Evolutionary conservation across 1,140 invertebrate species (phyloP).

Genomic region (Drosophila takahashii): DNA sequence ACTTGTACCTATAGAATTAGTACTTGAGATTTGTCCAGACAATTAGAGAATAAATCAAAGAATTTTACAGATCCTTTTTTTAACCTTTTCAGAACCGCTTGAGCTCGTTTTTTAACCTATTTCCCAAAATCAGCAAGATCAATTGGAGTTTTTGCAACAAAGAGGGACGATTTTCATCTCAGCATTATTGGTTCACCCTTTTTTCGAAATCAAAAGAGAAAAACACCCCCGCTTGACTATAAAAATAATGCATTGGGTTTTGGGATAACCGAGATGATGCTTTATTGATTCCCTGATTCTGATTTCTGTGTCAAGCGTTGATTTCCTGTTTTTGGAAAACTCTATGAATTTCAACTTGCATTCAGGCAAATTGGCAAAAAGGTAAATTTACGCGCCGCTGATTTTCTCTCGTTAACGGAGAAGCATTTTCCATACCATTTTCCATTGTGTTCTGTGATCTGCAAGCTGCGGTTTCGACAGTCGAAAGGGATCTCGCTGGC

Average conservation of each 20-base stretch:
- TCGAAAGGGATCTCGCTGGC: constrained; percentile 35
- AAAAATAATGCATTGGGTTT: constrained; percentile 2
- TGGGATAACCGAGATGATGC: not conserved
- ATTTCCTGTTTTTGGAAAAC: constrained; percentile 50
- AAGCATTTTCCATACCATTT: constrained; percentile 2
- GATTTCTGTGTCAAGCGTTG: constrained; percentile 72
- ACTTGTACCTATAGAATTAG: not conserved
- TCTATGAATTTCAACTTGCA: constrained; percentile 35
- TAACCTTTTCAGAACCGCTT: not conserved
- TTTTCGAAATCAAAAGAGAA: not conserved
- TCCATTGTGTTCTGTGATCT: constrained; percentile 6
- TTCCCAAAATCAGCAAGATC: constrained; percentile 10
- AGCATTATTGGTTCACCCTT: constrained; percentile 12
- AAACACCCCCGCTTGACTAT: constrained; percentile 8
- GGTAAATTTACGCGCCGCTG: constrained; percentile 64
- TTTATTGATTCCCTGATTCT: constrained; percentile 63
- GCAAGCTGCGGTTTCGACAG: constrained; percentile 62
- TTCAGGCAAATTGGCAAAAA: constrained; percentile 54
- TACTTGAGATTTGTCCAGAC: constrained; percentile 7
- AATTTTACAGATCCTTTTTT: not conserved
- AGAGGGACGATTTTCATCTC: not conserved
- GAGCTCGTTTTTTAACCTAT: not conserved
- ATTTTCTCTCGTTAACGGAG: constrained; percentile 34
- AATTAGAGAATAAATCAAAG: constrained; percentile 1
- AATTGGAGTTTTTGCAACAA: constrained; percentile 14